phyloP scores from a whole-genome alignment of 2,888 invertebrate genomes.

The Dastarcus helophoroides region DNA sequence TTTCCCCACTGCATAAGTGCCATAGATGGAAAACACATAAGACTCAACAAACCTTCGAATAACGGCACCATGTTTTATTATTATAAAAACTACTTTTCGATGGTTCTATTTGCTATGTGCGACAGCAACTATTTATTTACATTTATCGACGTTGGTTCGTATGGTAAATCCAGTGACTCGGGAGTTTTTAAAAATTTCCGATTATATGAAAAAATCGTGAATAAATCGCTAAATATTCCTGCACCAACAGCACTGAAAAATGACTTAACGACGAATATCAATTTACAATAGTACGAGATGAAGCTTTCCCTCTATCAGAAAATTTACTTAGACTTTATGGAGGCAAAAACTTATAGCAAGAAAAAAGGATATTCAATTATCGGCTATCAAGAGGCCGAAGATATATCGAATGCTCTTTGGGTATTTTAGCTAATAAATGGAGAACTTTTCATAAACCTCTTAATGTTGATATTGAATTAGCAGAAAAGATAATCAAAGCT shows the following conservation, averaged over 20 bases:
- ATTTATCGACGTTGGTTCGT: conserved; percentile 1
- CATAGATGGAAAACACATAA: conserved; percentile 14
- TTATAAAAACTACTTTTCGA: conserved; percentile 2
- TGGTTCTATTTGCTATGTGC: conserved; percentile 2
- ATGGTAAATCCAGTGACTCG: conserved; percentile 2
- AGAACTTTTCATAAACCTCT: conserved; percentile 21
- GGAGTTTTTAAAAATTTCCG: conserved; percentile 1
- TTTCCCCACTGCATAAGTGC: conserved; percentile 21
- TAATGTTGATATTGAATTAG: conserved; percentile 9
- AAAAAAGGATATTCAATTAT: conserved; percentile 22
- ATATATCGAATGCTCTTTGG: conserved; percentile 25
- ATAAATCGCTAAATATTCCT: conserved; percentile 19
- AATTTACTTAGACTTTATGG: conserved; percentile 21
- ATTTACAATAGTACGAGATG: conserved; percentile 22
- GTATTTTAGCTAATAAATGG: conserved; percentile 26
- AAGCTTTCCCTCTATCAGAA: conserved; percentile 18
- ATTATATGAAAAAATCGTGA: conserved; percentile 9
- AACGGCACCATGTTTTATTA: conserved; percentile 3
- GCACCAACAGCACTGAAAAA: conserved; percentile 15
- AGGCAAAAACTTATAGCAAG: conserved; percentile 16
- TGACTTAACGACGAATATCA: conserved; percentile 12
- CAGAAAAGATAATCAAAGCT: conserved; percentile 8
- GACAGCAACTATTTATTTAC: conserved; percentile 2
- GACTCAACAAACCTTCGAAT: not conserved
- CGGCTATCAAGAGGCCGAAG: conserved; percentile 20